phyloP scores from a whole-genome alignment of 1,140 invertebrate genomes.

The Cecropterus lyciades region DNA sequence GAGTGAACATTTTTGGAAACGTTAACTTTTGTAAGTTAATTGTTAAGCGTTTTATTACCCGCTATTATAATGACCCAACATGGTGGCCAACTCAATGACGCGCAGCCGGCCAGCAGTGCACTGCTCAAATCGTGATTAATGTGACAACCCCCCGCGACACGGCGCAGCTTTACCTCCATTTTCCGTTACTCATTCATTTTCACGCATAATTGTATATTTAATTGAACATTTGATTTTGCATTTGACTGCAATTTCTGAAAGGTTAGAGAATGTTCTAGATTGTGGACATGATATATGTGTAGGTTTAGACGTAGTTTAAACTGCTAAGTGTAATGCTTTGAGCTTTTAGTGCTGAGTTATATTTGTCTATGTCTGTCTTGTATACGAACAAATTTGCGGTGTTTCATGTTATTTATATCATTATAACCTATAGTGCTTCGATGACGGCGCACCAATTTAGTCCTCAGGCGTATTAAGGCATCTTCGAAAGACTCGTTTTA shows the following conservation, averaged over 20 bases:
- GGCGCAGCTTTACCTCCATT: slow-evolving; percentile 22
- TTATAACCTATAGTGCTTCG: too few relatives aligned
- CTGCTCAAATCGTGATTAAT: slow-evolving; percentile 37
- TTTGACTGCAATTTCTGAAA: background rate
- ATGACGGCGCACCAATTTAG: too few relatives aligned
- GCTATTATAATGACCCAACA: slow-evolving; percentile 10
- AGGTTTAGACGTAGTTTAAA: too few relatives aligned
- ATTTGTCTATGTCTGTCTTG: too few relatives aligned
- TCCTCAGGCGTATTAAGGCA: too few relatives aligned
- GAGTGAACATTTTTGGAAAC: too few relatives aligned
- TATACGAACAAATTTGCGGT: too few relatives aligned
- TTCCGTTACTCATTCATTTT: slow-evolving; percentile 23
- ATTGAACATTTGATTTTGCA: slow-evolving; percentile 10
- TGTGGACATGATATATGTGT: background rate
- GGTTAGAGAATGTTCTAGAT: background rate
- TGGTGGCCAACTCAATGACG: slow-evolving; percentile 1
- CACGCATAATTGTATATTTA: slow-evolving; percentile 22
- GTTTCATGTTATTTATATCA: too few relatives aligned
- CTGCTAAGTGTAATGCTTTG: too few relatives aligned
- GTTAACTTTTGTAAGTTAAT: too few relatives aligned
- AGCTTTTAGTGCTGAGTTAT: too few relatives aligned
- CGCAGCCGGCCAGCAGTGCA: slow-evolving; percentile 24
- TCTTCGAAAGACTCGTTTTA: too few relatives aligned
- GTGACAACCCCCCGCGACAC: slow-evolving; percentile 14
- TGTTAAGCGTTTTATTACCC: background rate